Evolutionary conservation across 1,140 invertebrate species (phyloP).

Genomic region (Pseudachorutes palmiensis): DNA sequence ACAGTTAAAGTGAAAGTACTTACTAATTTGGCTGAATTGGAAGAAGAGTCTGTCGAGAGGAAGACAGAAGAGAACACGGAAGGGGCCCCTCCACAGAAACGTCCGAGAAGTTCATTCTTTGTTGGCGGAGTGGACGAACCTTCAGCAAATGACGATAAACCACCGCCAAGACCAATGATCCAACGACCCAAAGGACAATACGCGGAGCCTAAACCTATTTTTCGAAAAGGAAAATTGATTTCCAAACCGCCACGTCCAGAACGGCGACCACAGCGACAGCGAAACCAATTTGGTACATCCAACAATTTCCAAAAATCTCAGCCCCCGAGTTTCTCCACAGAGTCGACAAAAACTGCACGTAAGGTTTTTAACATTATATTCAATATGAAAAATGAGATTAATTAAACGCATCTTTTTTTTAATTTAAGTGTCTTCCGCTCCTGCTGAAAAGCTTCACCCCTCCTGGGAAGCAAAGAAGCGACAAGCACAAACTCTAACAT

Average conservation of each 20-base stretch:
- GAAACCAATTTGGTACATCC: too few species aligned
- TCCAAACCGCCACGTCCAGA: constrained; percentile 9
- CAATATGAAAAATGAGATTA: too few species aligned
- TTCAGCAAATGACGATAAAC: background rate
- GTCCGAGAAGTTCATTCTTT: constrained; percentile 34
- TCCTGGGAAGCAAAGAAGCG: constrained; percentile 45
- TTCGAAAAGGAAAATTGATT: constrained; percentile 22
- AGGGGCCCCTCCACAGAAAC: background rate
- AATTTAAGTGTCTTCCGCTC: background rate
- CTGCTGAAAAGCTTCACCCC: constrained; percentile 41
- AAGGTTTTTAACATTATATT: too few species aligned
- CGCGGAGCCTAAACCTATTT: constrained; percentile 13
- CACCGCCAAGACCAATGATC: background rate
- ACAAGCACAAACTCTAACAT: constrained; percentile 35
- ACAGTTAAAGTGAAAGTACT: background rate
- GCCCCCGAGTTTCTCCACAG: too few species aligned
- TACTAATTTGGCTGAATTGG: background rate
- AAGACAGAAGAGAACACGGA: background rate
- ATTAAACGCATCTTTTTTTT: too few species aligned
- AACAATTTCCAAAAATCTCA: too few species aligned
- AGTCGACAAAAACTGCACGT: too few species aligned
- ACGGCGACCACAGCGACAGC: too few species aligned
- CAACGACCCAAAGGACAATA: background rate
- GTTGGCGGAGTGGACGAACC: constrained; percentile 32
- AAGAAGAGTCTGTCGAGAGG: constrained; percentile 11